A percentile compares a stretch with the other conserved stretches of the same genome.
phyloP scores from a whole-genome alignment of 1,140 invertebrate genomes.

The Drosophila albomicans region DNA sequence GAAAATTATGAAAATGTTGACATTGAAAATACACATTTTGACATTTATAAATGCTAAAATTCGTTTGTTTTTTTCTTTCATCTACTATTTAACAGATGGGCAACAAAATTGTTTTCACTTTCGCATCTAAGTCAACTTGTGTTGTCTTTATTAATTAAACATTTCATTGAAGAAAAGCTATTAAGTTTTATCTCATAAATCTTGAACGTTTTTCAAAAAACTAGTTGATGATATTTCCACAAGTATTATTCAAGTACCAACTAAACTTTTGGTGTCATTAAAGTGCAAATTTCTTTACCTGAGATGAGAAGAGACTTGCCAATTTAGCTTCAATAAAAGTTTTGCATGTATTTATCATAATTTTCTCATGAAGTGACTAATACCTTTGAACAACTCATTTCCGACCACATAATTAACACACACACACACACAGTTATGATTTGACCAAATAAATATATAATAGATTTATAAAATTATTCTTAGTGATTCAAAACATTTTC shows the following conservation, averaged over 20 bases:
- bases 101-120: background rate
- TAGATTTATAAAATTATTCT: background rate
- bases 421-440: background rate
- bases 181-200: too few species aligned
- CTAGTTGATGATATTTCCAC: too few species aligned
- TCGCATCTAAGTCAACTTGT: background rate
- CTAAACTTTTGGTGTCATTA: too few species aligned
- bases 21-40: conserved; percentile 43
- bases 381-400: background rate
- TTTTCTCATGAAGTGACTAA: background rate
- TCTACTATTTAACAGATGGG: background rate
- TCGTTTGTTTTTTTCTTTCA: conserved; percentile 2
- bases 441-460: too few species aligned
- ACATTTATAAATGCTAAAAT: conserved; percentile 18
- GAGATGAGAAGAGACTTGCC: too few species aligned
- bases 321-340: background rate
- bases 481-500: background rate
- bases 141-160: background rate
- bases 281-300: too few species aligned
- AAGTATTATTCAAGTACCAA: too few species aligned
- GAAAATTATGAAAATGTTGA: conserved; percentile 47
- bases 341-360: background rate
- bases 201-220: too few species aligned
- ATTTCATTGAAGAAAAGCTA: too few species aligned
- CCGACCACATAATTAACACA: conserved; percentile 10